Percentiles rank a stretch among this genome's conserved stretches.
Conservation (phyloP, 1,140 invertebrate species). For the Diorhabda sublineata region DNA sequence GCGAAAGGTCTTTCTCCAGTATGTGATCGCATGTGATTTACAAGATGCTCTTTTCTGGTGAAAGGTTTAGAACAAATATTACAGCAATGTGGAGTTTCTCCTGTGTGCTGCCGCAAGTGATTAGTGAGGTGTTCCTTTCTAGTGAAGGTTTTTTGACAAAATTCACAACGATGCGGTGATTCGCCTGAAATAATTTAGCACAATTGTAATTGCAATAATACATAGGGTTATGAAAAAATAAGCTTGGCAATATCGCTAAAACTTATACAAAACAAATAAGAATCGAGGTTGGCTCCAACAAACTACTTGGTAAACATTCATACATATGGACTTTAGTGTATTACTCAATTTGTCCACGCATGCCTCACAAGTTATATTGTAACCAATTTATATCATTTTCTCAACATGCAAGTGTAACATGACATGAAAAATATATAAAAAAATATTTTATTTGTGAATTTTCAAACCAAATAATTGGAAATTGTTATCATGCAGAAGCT, state of each 20-base stretch:
- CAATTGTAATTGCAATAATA: background rate
- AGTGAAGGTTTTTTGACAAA: conserved; percentile 77
- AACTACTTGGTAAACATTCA: too few relatives aligned
- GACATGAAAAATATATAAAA: too few relatives aligned
- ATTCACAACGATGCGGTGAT: conserved; percentile 75
- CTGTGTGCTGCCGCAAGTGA: conserved; percentile 67
- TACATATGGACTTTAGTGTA: too few relatives aligned
- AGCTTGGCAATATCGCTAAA: background rate
- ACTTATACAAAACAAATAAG: background rate
- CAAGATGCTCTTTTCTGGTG: conserved; percentile 66
- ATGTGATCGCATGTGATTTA: conserved; percentile 77
- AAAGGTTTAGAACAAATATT: conserved; percentile 67
- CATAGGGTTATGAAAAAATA: background rate
- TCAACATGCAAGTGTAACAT: too few relatives aligned
- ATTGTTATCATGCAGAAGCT: too few relatives aligned
- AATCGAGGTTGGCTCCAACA: too few relatives aligned
- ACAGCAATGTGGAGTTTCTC: conserved; percentile 70
- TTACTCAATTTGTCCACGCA: too few relatives aligned
- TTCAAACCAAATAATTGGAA: too few relatives aligned
- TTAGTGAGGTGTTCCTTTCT: conserved; percentile 77
- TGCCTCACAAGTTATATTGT: too few relatives aligned
- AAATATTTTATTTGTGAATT: too few relatives aligned
- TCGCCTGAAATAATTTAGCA: conserved; percentile 61
- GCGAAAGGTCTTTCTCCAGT: conserved; percentile 81
- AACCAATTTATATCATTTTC: too few relatives aligned